Evolutionary conservation across 1,140 invertebrate genomes (phyloP), one percentile per base, ranked within the genome.

Genomic region (Cyrtorhinus lividipennis): DNA sequence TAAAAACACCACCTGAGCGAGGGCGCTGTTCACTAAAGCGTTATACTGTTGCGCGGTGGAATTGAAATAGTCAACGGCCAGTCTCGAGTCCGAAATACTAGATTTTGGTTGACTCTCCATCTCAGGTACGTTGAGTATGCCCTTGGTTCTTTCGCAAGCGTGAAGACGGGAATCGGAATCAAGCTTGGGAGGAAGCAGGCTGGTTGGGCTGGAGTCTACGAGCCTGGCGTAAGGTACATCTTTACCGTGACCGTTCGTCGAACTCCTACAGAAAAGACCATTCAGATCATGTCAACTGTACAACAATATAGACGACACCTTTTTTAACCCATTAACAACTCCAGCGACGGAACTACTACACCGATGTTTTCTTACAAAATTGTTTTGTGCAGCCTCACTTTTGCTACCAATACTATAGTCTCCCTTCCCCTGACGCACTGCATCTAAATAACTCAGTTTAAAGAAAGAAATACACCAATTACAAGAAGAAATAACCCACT

Each of bases 171-270:
- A 87, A 68, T 90, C 87, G 22, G 86, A 67, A 66, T 89, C 87
- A 15, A 87, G 77, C 73, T 87, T 87, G 3, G 80, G 77, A 0
- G 79, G 77, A 30, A 80, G 67, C 30, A 75, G 73, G 24, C 69
- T 73, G 0, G 74, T 73, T n/a, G 76, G 77, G 74, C 79, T 82
- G 2, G 76, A 72, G 67, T 90, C 87, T 0, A 90, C 77, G 22
- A 90, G 73, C 26, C 87, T 79, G 18, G 86, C 81, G 72, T 90
- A 90, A 0, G 87, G 87, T 5, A 90, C 86, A 69, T 90, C 87
- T 66, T 76, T 76, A n/a, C 70, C 68, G 62, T 72, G 72, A 22
- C 67, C 67, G 61, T 66, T 66, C 5, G 58, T 59, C 22, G 58
- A 59, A 59, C 58, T 59, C 58, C 58, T 59, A 59, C 15, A n/a